A percentile compares a stretch with the other conserved stretches of the same genome.
These are phyloP conservation scores for Phaedon cochleariae DNA, from an alignment of 2,888 invertebrate species.

Conservation along the genomic window DNA sequence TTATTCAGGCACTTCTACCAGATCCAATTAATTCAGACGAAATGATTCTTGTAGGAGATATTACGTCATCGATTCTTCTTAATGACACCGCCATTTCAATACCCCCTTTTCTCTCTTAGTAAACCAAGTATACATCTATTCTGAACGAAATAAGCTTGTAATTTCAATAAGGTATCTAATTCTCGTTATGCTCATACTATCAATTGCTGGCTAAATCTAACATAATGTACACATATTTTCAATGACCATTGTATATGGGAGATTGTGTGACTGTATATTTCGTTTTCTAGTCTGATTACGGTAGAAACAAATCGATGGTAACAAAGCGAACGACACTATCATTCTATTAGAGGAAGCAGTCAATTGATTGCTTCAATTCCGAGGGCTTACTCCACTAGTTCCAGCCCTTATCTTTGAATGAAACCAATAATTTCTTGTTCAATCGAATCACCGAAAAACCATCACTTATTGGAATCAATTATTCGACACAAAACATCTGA, in stretches of 20 bases:
- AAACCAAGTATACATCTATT: too few relatives aligned
- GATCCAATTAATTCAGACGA: too few relatives aligned
- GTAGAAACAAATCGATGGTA: not conserved
- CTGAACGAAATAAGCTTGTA: too few relatives aligned
- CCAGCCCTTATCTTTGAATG: constrained; percentile 7
- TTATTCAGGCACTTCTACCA: too few relatives aligned
- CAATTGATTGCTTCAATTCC: constrained; percentile 9
- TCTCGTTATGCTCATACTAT: not conserved
- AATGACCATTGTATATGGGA: not conserved
- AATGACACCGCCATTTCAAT: too few relatives aligned
- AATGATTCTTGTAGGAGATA: too few relatives aligned
- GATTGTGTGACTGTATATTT: not conserved
- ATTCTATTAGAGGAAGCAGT: not conserved
- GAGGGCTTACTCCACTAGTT: constrained; percentile 3
- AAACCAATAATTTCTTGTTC: constrained; percentile 18
- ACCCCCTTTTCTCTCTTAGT: too few relatives aligned
- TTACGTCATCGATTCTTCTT: too few relatives aligned
- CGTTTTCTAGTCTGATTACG: not conserved
- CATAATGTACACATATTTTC: not conserved
- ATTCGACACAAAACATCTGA: constrained; percentile 29
- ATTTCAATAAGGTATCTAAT: too few relatives aligned
- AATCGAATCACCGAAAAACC: constrained; percentile 10
- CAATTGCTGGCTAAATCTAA: not conserved
- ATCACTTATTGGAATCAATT: constrained; percentile 27
- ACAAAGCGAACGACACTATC: not conserved